Base-by-base conservation (phyloP, 2,113 vertebrate genomes). In the Bufo gargarizans region DNA sequence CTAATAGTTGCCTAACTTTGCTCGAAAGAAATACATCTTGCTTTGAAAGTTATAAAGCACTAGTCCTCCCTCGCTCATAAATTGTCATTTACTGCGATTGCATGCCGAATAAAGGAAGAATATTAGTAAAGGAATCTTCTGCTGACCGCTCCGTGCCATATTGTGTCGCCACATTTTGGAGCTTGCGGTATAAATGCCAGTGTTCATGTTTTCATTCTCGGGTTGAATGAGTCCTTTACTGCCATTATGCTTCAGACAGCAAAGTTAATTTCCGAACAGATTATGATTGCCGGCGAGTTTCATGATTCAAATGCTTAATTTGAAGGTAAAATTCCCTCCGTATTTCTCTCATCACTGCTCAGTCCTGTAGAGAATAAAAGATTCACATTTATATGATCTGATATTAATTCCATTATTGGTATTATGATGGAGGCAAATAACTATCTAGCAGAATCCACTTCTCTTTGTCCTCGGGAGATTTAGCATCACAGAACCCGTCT, bases 281-380 rank as follows among this genome's bases (percentile, higher is more conserved):
- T 92, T 93, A 91, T 91, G 93, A 95, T 95, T 94, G 94, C 94
- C 91, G 94, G 93, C 91, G 92, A 92, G 93, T 86, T 92, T 92
- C 93, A 93, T 58, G 92, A 93, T 91, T 95, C 94, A 95, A 95
- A 96, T 95, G 94, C 95, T 95, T 95, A 95, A 95, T 96, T 93
- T 95, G 93, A 94, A 92, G 91, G 87, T 90, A 91, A 94, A 95
- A 95, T 94, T 96, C 95, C 94, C 95, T 91, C 90, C 90, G 92
- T 92, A 91, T 91, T 91, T 92, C 91, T 94, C 92, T 94, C 93
- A 93, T 94, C 91, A 91, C 91, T 92, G 92, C 90, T 93, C 91
- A 91, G 93, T 92, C 93, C 93, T 94, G 0, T 79, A 82, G 92
- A 93, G 92, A 94, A 94, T 93, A 93, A 95, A 95, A 95, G 89